Evolutionary conservation across 2,888 invertebrate species (phyloP), one percentile per base, ranked within the genome.

Genomic region (Pachydiplax longipennis): DNA sequence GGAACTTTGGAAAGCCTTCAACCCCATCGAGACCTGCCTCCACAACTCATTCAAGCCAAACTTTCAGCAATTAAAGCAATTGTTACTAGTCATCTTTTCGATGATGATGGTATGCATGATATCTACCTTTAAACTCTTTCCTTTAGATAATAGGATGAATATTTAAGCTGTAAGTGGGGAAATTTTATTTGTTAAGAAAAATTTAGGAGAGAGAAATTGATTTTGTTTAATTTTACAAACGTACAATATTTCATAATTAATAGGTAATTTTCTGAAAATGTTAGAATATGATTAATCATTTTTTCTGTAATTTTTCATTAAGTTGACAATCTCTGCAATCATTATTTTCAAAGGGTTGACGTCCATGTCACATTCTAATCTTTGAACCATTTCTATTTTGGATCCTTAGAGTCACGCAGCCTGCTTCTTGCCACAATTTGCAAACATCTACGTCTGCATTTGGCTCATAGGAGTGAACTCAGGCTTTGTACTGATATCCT

Each of bases 401-500:
- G 15, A 80, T 91, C 94, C 94, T 58, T 94, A 97, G 98, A 98
- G 94, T 98, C 98, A 1, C 96, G 99, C 91, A 97, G 97, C 93
- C 96, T 98, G 91, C 95, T 99, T 8, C 94, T 99, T 37, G 96
- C 97, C 0, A 97, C 97, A 2, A 97, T 97, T 53, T 98, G 98
- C 93, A 96, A 97, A 92, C 98, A 99, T 93, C 94, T 99, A 73
- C 96, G 98, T 53, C 96, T 97, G 37, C 98, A 99, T 93, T 94
- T 99, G 4, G 96, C 96, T 0, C 96, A 97, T 0, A 95, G 97
- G 35, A 97, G 98, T 93, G 98, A 98, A 93, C 94, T 98, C 58
- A 95, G 96, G 22, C 95, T 97, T 8, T 98, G 98, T 93, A 97
- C 98, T 0, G 97, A 97, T 91, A 98, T 99, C 92, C 94, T 99